Percentiles rank a stretch among this genome's conserved stretches.
Conservation (phyloP, 1,140 invertebrate species). For the Belonocnema kinseyi region DNA sequence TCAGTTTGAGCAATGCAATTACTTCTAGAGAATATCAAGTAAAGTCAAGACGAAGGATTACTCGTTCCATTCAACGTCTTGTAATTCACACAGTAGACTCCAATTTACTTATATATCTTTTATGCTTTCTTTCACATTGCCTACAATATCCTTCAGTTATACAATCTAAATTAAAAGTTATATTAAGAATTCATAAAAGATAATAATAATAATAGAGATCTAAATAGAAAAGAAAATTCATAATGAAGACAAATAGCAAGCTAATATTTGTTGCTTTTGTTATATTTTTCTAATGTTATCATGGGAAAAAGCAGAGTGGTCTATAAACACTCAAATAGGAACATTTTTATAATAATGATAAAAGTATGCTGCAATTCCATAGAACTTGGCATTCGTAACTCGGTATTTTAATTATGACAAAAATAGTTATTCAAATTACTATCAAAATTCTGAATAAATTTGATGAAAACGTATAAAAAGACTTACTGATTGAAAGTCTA, state of each 20-base stretch:
- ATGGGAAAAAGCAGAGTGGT: not conserved
- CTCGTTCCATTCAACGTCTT: not conserved
- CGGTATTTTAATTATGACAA: not conserved
- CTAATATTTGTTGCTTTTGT: not conserved
- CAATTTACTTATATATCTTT: not conserved
- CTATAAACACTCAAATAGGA: not conserved
- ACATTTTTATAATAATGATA: not conserved
- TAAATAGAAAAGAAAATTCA: not conserved
- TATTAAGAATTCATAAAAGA: too few relatives aligned
- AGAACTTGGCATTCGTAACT: not conserved
- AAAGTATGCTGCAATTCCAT: constrained; percentile 4
- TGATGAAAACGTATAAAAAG: too few relatives aligned
- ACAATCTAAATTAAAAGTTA: too few relatives aligned
- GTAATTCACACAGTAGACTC: constrained; percentile 13
- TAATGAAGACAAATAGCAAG: too few relatives aligned
- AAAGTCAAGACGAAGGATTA: constrained; percentile 5
- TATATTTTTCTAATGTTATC: not conserved
- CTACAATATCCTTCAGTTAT: not conserved
- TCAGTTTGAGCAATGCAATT: constrained; percentile 23
- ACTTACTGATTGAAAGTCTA: too few relatives aligned
- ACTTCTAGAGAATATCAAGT: constrained; percentile 7
- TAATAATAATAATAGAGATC: not conserved
- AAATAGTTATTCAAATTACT: not conserved
- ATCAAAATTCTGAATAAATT: too few relatives aligned
- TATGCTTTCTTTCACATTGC: not conserved